Percentiles rank a stretch among this genome's conserved stretches.
Conservation (phyloP, 2,797 vertebrate species). For the Melanotaenia nigrans region DNA sequence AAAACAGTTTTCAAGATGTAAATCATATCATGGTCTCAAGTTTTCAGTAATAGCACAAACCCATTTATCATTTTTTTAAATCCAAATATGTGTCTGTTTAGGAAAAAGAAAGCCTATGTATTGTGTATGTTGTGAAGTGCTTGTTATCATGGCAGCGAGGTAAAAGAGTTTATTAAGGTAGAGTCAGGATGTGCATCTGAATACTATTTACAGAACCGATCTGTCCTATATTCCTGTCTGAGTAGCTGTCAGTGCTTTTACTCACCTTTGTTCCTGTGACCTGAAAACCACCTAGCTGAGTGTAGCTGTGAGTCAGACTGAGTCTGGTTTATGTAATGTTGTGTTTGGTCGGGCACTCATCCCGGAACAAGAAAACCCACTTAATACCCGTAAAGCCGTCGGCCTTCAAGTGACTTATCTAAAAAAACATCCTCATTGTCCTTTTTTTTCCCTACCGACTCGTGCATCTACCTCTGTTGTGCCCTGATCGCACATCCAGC, state of each 20-base stretch:
- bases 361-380: conserved; percentile 56
- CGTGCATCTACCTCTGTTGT: conserved; percentile 40
- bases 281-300: conserved; percentile 59
- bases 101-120: background rate
- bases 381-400: conserved; percentile 44
- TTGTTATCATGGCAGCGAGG: conserved; percentile 1
- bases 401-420: conserved; percentile 44
- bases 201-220: conserved; percentile 53
- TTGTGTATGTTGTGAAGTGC: conserved; percentile 5
- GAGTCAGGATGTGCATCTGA: conserved; percentile 27
- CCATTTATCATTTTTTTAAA: background rate
- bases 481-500: conserved; percentile 55
- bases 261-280: conserved; percentile 60
- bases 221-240: conserved; percentile 41
- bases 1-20: background rate
- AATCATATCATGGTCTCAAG: background rate
- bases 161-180: conserved; percentile 10
- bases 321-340: conserved; percentile 68
- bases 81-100: background rate
- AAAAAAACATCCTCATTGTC: conserved; percentile 25
- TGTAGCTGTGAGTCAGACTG: conserved; percentile 59
- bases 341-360: conserved; percentile 44
- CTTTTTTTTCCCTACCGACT: conserved; percentile 34
- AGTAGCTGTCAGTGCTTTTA: conserved; percentile 59
- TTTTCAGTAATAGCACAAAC: background rate